A percentile compares a stretch with the other conserved stretches of the same genome.
phyloP scores from a whole-genome alignment of 2,797 vertebrate genomes.

The Australoheros facetus region DNA sequence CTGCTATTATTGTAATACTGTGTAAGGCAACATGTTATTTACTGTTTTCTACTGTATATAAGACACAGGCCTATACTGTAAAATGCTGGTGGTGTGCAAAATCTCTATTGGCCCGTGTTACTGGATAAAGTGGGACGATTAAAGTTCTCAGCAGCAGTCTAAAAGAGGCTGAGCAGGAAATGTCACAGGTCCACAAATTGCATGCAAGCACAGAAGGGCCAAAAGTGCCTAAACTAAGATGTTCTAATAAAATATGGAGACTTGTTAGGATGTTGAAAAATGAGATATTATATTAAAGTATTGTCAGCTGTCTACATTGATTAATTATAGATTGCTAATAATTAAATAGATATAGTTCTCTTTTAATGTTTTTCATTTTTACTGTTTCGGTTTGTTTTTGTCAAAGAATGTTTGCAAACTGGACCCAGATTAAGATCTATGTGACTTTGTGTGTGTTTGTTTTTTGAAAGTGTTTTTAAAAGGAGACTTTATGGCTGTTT shows the following conservation, averaged over 20 bases:
- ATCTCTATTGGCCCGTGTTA: slow-evolving; percentile 21
- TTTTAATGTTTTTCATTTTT: slow-evolving; percentile 12
- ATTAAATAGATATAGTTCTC: slow-evolving; percentile 20
- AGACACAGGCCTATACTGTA: slow-evolving; percentile 30
- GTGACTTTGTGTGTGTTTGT: background rate
- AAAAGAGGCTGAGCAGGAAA: background rate
- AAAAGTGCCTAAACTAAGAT: slow-evolving; percentile 79
- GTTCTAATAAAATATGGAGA: slow-evolving; percentile 51
- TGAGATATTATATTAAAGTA: slow-evolving; percentile 49
- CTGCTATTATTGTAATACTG: slow-evolving; percentile 36
- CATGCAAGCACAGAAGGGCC: slow-evolving; percentile 57
- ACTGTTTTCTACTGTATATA: slow-evolving; percentile 22
- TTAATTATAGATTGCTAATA: slow-evolving; percentile 29
- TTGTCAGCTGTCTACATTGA: slow-evolving; percentile 21
- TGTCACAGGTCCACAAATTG: slow-evolving; percentile 22
- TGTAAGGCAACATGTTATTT: slow-evolving; percentile 22
- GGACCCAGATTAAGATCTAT: background rate
- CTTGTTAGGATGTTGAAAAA: slow-evolving; percentile 35
- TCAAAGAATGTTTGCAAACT: slow-evolving; percentile 23
- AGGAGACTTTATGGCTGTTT: background rate
- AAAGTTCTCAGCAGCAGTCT: background rate
- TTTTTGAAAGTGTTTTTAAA: slow-evolving; percentile 16
- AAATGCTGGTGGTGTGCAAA: slow-evolving; percentile 14
- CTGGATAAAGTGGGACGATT: background rate
- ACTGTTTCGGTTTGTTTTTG: slow-evolving; percentile 23